Conservation (phyloP, 1,140 invertebrate genomes). For the Olivierus martensii region DNA sequence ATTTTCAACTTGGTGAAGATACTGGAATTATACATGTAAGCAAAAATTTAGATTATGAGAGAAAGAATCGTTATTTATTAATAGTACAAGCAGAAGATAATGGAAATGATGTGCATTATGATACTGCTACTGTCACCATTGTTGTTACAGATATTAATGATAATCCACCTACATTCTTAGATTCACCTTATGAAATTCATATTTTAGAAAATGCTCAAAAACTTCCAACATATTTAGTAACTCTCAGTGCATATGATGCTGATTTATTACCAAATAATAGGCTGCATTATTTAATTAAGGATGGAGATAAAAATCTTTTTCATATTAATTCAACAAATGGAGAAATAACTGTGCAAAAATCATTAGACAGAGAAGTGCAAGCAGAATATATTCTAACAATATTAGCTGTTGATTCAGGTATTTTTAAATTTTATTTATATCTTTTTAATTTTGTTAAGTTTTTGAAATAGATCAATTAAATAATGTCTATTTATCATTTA, state of each 20-base stretch:
- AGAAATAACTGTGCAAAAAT: constrained; percentile 61
- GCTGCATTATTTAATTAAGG: constrained; percentile 80
- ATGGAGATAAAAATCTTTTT: constrained; percentile 71
- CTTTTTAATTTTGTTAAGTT: too few relatives aligned
- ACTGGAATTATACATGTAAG: constrained; percentile 73
- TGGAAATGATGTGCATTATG: constrained; percentile 39
- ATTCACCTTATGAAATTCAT: constrained; percentile 77
- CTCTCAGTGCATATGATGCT: constrained; percentile 74
- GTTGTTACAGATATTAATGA: constrained; percentile 84
- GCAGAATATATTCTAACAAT: constrained; percentile 61
- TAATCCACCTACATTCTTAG: constrained; percentile 77
- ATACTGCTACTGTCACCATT: constrained; percentile 49
- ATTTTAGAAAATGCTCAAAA: constrained; percentile 55
- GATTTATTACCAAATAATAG: constrained; percentile 81
- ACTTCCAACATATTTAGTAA: constrained; percentile 6
- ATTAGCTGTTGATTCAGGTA: constrained; percentile 75
- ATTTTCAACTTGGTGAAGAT: constrained; percentile 79
- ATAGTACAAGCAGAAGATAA: constrained; percentile 70
- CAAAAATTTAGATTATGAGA: constrained; percentile 82
- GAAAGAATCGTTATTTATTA: constrained; percentile 64
- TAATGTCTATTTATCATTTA: too few relatives aligned
- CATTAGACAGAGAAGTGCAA: constrained; percentile 68
- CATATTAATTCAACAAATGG: constrained; percentile 72
- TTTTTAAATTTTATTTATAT: too few relatives aligned
- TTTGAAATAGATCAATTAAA: too few relatives aligned